Evolutionary conservation across 2,113 vertebrate species (phyloP).

Genomic region (Neolamprologus toae): DNA sequence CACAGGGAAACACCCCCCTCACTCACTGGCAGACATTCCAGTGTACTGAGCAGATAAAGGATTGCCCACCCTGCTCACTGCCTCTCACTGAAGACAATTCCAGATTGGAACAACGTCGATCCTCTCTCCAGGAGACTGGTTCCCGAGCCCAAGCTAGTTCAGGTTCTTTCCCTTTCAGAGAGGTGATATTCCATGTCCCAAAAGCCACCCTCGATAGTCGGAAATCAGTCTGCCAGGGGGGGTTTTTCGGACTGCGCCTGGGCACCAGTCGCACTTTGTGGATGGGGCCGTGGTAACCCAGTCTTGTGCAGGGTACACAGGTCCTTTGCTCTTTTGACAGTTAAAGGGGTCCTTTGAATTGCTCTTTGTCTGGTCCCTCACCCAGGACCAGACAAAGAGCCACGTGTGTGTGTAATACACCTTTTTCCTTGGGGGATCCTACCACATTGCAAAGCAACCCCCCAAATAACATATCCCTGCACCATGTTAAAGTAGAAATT

Average conservation of each 20-base stretch:
- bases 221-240: background rate
- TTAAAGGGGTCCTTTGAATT: background rate
- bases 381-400: background rate
- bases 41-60: background rate
- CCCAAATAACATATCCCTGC: background rate
- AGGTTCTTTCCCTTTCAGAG: background rate
- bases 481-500: background rate
- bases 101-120: background rate
- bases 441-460: background rate
- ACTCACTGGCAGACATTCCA: background rate
- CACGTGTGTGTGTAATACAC: background rate
- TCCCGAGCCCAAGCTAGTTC: background rate
- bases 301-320: background rate
- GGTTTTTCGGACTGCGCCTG: background rate
- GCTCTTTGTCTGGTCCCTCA: background rate
- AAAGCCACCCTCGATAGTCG: background rate
- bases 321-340: background rate
- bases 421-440: background rate
- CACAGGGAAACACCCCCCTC: background rate
- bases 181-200: background rate
- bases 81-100: background rate
- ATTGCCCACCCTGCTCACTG: background rate
- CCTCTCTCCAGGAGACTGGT: background rate
- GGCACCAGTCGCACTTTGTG: background rate
- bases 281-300: background rate